Conservation (phyloP, 2,797 vertebrate species). For the Phalanger gymnotis region DNA sequence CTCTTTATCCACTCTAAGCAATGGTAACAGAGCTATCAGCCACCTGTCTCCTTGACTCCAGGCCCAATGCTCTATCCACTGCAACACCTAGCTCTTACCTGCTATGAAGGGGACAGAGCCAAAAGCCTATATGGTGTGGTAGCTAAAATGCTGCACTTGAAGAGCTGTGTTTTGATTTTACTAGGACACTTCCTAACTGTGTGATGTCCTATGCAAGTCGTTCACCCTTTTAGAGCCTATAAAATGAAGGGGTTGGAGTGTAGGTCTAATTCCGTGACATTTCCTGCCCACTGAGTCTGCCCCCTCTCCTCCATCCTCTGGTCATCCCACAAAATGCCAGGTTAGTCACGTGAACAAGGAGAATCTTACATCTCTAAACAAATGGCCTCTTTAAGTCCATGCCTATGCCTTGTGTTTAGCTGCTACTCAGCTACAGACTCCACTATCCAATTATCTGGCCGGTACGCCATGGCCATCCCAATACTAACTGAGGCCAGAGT, state of each 20-base stretch:
- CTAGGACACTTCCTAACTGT: neutral
- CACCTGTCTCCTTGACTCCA: neutral
- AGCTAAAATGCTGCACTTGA: neutral
- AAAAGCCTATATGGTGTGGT: neutral
- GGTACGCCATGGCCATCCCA: neutral
- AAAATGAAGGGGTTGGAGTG: neutral
- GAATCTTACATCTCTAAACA: neutral
- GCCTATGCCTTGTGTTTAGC: too few relatives aligned
- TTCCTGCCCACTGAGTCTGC: neutral
- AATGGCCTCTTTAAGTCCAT: neutral
- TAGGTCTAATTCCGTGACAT: neutral
- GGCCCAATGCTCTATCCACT: neutral
- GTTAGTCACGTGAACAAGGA: neutral
- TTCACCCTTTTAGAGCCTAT: neutral
- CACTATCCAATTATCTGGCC: neutral
- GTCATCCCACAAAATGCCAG: neutral
- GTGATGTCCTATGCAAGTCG: neutral
- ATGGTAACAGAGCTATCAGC: neutral
- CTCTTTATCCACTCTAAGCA: neutral
- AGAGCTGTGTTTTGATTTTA: neutral
- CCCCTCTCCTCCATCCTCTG: neutral
- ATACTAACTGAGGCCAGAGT: neutral
- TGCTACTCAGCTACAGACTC: neutral
- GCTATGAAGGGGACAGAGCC: neutral
- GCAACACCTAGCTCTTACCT: neutral